These are phyloP conservation scores for Cichladusa arquata DNA, from an alignment of 2,113 vertebrate species.

Conservation along the genomic window DNA sequence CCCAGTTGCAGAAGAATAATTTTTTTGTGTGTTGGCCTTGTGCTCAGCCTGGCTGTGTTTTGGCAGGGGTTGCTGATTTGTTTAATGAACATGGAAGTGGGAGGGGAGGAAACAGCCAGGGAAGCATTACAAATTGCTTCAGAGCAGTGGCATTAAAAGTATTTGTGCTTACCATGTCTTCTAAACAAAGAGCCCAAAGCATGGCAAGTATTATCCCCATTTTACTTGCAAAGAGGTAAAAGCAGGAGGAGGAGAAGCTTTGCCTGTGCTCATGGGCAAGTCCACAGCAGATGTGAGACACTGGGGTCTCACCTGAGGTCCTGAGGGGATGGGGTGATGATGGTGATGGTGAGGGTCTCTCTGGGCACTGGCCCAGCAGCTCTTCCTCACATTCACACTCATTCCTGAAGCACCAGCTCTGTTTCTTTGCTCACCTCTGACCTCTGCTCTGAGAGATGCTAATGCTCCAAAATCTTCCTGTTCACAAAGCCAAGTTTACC, in stretches of 20 bases:
- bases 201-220: neutral
- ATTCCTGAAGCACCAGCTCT: neutral
- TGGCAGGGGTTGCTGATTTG: slow-evolving; percentile 25
- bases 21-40: neutral
- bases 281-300: neutral
- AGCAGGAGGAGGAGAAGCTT: neutral
- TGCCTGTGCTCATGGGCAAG: fast-evolving
- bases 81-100: slow-evolving; percentile 21
- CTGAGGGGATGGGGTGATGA: neutral
- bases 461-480: neutral
- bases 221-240: neutral
- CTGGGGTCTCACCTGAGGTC: neutral
- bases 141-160: slow-evolving; percentile 17
- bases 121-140: slow-evolving; percentile 48
- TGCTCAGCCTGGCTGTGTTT: neutral
- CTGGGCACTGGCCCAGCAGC: neutral
- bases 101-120: slow-evolving; percentile 41
- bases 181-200: neutral
- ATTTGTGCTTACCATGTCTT: neutral
- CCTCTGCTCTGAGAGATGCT: neutral
- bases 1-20: neutral
- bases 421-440: neutral
- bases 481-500: neutral
- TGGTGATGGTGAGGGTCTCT: neutral
- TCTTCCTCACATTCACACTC: neutral